A percentile compares a stretch with the other conserved stretches of the same genome.
phyloP scores from a whole-genome alignment of 2,888 invertebrate species.

The Diaphora mendica region DNA sequence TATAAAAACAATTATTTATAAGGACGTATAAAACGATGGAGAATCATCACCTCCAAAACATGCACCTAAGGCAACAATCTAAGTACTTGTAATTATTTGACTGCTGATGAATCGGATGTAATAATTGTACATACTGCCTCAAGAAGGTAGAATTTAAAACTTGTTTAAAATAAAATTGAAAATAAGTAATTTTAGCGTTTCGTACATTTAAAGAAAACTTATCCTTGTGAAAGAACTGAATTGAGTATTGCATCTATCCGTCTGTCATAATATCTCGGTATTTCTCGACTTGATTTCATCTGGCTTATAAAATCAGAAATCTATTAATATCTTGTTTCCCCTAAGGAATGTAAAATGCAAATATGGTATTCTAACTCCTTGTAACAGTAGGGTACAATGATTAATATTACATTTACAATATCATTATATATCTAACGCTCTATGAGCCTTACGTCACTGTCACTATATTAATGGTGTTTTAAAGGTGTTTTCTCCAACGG shows the following conservation, averaged over 20 bases:
- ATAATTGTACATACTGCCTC: slow-evolving; percentile 19
- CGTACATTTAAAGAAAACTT: neutral
- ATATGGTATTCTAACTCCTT: slow-evolving; percentile 14
- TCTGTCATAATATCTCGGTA: neutral
- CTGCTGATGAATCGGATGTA: slow-evolving; percentile 39
- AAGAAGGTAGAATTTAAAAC: slow-evolving; percentile 7
- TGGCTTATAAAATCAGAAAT: neutral
- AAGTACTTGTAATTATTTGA: slow-evolving; percentile 43
- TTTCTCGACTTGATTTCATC: neutral
- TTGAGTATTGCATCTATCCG: neutral
- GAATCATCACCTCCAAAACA: slow-evolving; percentile 52
- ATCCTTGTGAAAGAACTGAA: neutral
- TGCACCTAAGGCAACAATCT: slow-evolving; percentile 43
- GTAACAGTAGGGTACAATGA: slow-evolving; percentile 4
- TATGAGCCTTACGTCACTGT: slow-evolving; percentile 35
- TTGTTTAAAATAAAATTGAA: neutral
- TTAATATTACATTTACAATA: slow-evolving; percentile 14
- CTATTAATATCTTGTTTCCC: neutral
- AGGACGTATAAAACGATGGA: slow-evolving; percentile 50
- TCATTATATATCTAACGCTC: slow-evolving; percentile 37
- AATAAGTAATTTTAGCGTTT: neutral
- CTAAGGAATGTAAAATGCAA: neutral
- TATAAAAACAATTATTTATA: slow-evolving; percentile 45
- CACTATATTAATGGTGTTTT: slow-evolving; percentile 33
- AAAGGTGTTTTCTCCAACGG: slow-evolving; percentile 68